phyloP scores from a whole-genome alignment of 1,140 invertebrate genomes.

The Magallana gigas region DNA sequence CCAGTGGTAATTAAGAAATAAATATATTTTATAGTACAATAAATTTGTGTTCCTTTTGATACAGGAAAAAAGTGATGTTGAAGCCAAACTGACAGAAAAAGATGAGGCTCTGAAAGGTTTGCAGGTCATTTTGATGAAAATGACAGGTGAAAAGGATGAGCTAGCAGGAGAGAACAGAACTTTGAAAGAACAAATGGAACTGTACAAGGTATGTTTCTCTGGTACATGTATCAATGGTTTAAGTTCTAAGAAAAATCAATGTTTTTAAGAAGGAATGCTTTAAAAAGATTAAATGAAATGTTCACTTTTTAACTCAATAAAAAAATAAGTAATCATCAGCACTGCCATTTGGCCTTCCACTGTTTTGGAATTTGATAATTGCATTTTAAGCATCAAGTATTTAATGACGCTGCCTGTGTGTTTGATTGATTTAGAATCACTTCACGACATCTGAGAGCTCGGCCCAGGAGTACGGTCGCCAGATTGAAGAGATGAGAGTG shows the following conservation, averaged over 20 bases:
- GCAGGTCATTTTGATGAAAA: conserved; percentile 60
- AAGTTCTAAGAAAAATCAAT: too few species aligned
- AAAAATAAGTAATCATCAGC: too few species aligned
- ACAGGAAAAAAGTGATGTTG: conserved; percentile 59
- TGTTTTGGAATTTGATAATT: too few species aligned
- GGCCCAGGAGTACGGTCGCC: conserved; percentile 46
- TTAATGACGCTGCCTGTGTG: too few species aligned
- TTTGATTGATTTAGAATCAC: conserved; percentile 56
- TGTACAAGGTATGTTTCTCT: conserved; percentile 68
- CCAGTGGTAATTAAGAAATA: too few species aligned
- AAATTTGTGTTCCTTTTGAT: background rate
- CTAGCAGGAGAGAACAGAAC: conserved; percentile 67
- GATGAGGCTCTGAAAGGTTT: conserved; percentile 60
- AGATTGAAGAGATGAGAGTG: conserved; percentile 57
- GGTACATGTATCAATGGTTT: too few species aligned
- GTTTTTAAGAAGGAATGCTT: too few species aligned
- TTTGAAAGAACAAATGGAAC: conserved; percentile 71
- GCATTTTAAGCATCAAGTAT: too few species aligned
- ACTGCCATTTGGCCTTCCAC: too few species aligned
- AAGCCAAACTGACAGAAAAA: conserved; percentile 56
- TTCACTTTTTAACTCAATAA: too few species aligned
- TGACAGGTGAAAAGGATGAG: conserved; percentile 73
- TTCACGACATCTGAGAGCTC: conserved; percentile 52
- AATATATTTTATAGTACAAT: background rate
- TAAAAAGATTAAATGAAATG: too few species aligned